Evolutionary conservation across 2,113 vertebrate species (phyloP).

Genomic region (Entelurus aequoreus): DNA sequence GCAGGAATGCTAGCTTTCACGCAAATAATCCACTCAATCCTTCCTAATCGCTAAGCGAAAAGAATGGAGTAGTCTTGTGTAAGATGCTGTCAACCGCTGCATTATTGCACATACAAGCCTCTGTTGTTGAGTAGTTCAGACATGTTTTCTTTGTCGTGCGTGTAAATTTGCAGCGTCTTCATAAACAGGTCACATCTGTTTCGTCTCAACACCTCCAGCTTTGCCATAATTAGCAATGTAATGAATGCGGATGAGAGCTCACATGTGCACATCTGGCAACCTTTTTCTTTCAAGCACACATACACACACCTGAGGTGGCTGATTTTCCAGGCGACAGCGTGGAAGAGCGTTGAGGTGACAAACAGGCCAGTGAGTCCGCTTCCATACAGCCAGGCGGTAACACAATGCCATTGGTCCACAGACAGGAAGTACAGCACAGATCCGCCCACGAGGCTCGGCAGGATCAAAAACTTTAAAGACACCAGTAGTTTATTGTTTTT

Average conservation of each 20-base stretch:
- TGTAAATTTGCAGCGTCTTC: conserved; percentile 6
- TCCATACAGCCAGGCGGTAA: conserved; percentile 86
- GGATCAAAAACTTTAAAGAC: conserved; percentile 80
- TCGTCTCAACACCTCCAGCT: conserved; percentile 17
- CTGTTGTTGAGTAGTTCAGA: background rate
- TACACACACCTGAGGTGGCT: conserved; percentile 80
- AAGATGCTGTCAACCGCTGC: background rate
- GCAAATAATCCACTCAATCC: conserved; percentile 1
- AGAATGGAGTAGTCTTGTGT: background rate
- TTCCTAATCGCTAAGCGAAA: background rate
- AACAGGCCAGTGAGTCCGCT: conserved; percentile 85
- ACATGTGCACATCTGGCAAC: conserved; percentile 32
- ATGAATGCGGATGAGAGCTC: conserved; percentile 22
- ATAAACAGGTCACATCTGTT: conserved; percentile 32
- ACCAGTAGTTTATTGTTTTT: background rate
- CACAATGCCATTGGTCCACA: conserved; percentile 78
- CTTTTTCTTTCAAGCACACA: conserved; percentile 15
- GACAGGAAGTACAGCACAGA: conserved; percentile 84
- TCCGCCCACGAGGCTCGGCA: conserved; percentile 85
- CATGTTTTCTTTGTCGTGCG: background rate
- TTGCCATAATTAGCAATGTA: conserved; percentile 29
- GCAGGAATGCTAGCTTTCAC: background rate
- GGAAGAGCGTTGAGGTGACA: conserved; percentile 85
- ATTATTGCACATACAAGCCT: background rate
- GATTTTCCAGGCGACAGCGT: conserved; percentile 88